Evolutionary conservation across 1,140 invertebrate species (phyloP).

Genomic region (Bicyclus anynana): DNA sequence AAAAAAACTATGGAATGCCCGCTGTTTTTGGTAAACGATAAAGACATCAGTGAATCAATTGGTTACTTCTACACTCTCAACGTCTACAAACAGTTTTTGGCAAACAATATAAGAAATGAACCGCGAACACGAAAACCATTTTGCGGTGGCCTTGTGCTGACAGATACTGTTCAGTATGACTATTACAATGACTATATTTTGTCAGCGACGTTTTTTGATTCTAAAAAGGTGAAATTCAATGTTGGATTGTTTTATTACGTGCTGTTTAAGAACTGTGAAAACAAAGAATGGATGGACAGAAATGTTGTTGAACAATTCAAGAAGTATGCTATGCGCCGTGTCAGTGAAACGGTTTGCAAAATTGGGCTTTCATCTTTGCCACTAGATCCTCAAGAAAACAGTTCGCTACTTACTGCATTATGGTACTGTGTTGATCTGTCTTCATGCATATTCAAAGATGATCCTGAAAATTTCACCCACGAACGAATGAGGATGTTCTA

Average conservation of each 20-base stretch:
- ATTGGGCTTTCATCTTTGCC: conserved; percentile 42
- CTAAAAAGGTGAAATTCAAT: no score
- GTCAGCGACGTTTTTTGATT: conserved; percentile 31
- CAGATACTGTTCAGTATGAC: conserved; percentile 27
- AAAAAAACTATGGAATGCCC: conserved; percentile 37
- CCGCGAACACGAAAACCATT: conserved; percentile 25
- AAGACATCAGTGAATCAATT: no score
- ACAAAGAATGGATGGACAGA: no score
- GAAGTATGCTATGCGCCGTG: no score
- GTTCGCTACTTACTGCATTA: conserved; percentile 28
- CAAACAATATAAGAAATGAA: conserved; percentile 24
- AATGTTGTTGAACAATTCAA: no score
- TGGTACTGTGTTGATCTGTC: conserved; percentile 46
- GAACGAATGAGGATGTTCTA: conserved; percentile 33
- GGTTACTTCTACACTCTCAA: conserved; percentile 39
- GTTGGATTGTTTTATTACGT: conserved; percentile 35
- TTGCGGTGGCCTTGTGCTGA: conserved; percentile 29
- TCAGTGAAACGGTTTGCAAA: no score
- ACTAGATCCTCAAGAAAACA: conserved; percentile 29
- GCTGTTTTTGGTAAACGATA: conserved; percentile 33
- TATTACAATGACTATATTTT: conserved; percentile 37
- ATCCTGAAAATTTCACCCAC: conserved; percentile 25
- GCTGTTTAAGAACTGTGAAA: conserved; percentile 34
- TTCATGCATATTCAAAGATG: conserved; percentile 33
- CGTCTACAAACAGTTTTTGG: conserved; percentile 37